A percentile compares a stretch with the other conserved stretches of the same genome.
phyloP scores from a whole-genome alignment of 2,888 invertebrate genomes.

The Ormyrus rosae region DNA sequence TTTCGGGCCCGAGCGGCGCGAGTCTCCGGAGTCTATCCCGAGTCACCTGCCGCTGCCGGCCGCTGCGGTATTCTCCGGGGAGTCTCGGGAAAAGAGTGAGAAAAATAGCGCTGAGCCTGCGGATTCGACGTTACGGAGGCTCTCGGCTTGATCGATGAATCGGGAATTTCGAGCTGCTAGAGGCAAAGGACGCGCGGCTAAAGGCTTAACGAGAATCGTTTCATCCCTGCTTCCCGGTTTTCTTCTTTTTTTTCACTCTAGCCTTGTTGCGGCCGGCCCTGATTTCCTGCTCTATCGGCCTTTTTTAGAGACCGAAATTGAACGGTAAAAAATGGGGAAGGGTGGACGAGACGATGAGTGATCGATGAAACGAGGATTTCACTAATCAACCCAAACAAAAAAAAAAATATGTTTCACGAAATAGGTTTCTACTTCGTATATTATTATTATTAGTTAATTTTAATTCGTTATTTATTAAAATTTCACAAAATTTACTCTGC shows the following conservation, averaged over 20 bases:
- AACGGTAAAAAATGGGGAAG: conserved; percentile 11
- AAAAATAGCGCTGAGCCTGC: conserved; percentile 58
- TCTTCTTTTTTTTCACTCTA: background rate
- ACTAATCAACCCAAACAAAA: background rate
- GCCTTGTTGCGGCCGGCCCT: background rate
- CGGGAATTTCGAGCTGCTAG: background rate
- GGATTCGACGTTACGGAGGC: conserved; percentile 55
- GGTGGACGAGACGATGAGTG: conserved; percentile 1
- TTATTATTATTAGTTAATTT: too few relatives aligned
- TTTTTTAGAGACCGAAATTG: background rate
- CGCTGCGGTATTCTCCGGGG: background rate
- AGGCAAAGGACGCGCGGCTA: conserved; percentile 8
- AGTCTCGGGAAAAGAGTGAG: conserved; percentile 52
- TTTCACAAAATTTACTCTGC: background rate
- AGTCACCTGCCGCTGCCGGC: conserved; percentile 37
- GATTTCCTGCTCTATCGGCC: background rate
- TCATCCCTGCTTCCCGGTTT: conserved; percentile 1
- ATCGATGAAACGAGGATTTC: conserved; percentile 31
- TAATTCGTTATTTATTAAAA: background rate
- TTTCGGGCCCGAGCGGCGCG: conserved; percentile 19
- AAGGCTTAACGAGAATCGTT: conserved; percentile 42
- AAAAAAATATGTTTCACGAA: background rate
- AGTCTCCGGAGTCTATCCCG: background rate
- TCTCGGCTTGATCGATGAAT: conserved; percentile 63
- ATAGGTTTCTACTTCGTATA: too few relatives aligned